A percentile compares a stretch with the other conserved stretches of the same genome.
These are phyloP conservation scores for Tinea pellionella DNA, from an alignment of 2,888 invertebrate genomes.

Conservation along the genomic window DNA sequence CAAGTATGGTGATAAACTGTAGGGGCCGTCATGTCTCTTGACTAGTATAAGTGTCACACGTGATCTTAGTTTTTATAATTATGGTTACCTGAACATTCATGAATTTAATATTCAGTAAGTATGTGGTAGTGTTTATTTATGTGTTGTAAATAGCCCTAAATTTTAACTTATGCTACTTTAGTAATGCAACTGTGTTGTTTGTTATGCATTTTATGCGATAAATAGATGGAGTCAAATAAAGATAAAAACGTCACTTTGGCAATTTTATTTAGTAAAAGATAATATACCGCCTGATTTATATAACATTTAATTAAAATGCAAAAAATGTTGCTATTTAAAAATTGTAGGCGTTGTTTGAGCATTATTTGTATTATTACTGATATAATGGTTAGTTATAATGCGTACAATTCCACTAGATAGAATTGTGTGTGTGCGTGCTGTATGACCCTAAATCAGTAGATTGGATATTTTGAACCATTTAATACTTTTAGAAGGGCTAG, in stretches of 20 bases:
- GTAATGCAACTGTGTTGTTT: slow-evolving; percentile 23
- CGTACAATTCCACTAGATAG: too few relatives aligned
- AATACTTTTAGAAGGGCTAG: too few relatives aligned
- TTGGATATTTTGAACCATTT: too few relatives aligned
- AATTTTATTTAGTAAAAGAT: background rate
- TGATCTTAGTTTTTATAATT: slow-evolving; percentile 36
- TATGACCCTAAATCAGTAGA: too few relatives aligned
- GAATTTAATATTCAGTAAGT: slow-evolving; percentile 27
- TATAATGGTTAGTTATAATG: too few relatives aligned
- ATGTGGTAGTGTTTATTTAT: slow-evolving; percentile 28
- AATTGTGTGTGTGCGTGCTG: too few relatives aligned
- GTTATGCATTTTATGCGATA: slow-evolving; percentile 51
- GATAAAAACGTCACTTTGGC: background rate
- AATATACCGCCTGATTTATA: background rate
- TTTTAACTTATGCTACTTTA: slow-evolving; percentile 8
- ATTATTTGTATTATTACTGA: too few relatives aligned
- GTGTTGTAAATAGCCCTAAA: slow-evolving; percentile 15
- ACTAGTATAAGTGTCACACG: slow-evolving; percentile 24
- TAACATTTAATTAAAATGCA: background rate
- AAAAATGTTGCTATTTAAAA: background rate
- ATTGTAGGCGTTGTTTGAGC: background rate
- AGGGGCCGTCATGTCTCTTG: slow-evolving; percentile 14
- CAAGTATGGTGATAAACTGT: slow-evolving; percentile 57
- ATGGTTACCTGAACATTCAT: slow-evolving; percentile 24
- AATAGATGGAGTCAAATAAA: slow-evolving; percentile 2